Base-by-base conservation (phyloP, 2,888 invertebrate species). In the Limnephilus lunatus region DNA sequence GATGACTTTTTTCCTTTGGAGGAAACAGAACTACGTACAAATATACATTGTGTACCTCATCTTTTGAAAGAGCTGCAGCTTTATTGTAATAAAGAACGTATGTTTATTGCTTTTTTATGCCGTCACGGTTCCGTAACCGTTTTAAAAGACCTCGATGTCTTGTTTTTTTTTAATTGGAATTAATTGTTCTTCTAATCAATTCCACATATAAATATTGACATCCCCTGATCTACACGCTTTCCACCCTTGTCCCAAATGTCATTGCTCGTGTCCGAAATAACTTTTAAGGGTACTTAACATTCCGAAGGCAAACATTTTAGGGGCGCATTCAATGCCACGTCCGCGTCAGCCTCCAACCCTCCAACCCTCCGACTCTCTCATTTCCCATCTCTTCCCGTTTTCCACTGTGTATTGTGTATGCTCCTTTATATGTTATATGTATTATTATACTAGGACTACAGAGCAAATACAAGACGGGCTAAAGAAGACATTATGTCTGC, bases 221-320 rank as follows among this genome's bases (percentile, higher is more conserved):
- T 9, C n/a, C n/a, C 68, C 68, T 68, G 68, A 2, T n/a, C 25
- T n/a, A 39, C 35, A 25, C 11, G 86, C 86, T 30, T 86, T 86
- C 31, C 86, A 86, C 86, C 86, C 86, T 86, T 86, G 44, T 86
- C 44, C 89, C 81, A 44, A 81, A 89, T 89, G 89, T 89, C 89
- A 89, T 89, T 80, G 80, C 81, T 35, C 30, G 81, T 68, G 89
- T 89, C 44, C 89, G 68, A 89, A 89, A 89, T 89, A 89, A 89
- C 89, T 81, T 89, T 81, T 44, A 44, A 80, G 81, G 80, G 81
- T 44, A 81, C 89, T 89, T 81, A 81, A 80, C 89, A 89, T 89
- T 89, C 89, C 89, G 12, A 89, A 86, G 48, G 89, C 81, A 89
- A 89, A 89, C 89, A 81, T 89, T 81, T 81, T 35, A 80, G 89